These are phyloP conservation scores for Rotaria magnacalcarata DNA, from an alignment of 2,888 invertebrate genomes.

Conservation along the genomic window DNA sequence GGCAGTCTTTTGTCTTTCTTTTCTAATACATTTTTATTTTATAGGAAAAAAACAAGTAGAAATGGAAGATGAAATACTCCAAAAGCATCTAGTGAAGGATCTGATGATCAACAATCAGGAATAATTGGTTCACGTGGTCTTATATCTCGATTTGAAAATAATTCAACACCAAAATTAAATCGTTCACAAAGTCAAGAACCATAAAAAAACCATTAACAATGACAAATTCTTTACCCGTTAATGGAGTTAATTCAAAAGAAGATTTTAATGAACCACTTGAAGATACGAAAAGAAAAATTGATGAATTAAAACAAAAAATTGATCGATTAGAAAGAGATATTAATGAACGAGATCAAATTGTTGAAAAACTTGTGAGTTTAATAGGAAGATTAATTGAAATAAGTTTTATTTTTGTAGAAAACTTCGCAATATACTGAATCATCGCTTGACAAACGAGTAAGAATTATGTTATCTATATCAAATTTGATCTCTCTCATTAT, in stretches of 20 bases:
- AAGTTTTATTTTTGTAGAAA: background rate
- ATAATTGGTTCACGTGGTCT: background rate
- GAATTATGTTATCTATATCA: no score
- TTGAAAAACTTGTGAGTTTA: background rate
- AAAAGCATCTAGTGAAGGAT: background rate
- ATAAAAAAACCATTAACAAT: background rate
- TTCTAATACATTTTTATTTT: background rate
- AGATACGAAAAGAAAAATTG: background rate
- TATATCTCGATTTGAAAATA: constrained; percentile 12
- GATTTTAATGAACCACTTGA: background rate
- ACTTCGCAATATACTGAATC: constrained; percentile 19
- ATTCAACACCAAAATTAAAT: background rate
- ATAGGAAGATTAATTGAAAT: background rate
- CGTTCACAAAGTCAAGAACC: constrained; percentile 7
- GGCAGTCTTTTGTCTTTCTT: background rate
- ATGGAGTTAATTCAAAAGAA: background rate
- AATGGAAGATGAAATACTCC: background rate
- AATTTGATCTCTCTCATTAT: no score
- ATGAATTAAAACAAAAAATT: background rate
- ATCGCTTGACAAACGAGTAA: constrained; percentile 9
- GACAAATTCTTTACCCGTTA: background rate
- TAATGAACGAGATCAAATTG: background rate
- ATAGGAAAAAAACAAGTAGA: background rate
- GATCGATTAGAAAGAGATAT: background rate
- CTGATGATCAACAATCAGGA: background rate